Conservation (phyloP, 1,140 invertebrate genomes). For the Paramacrobiotus metropolitanus region DNA sequence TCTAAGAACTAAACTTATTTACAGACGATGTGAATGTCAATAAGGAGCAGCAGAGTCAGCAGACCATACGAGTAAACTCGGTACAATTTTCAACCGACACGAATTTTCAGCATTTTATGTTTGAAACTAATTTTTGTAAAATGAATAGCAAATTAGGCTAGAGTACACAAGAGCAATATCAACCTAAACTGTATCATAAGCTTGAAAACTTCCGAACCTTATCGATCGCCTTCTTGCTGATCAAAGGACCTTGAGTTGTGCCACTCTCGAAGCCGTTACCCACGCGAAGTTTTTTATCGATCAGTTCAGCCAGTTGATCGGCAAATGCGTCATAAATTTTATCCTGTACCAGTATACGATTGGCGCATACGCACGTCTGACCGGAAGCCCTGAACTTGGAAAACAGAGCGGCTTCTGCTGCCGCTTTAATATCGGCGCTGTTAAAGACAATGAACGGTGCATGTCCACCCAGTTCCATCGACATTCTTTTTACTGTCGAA, state of each 20-base stretch:
- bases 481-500: conserved; percentile 59
- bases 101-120: too few relatives aligned
- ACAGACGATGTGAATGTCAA: too few relatives aligned
- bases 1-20: conserved; percentile 11
- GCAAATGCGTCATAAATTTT: conserved; percentile 62
- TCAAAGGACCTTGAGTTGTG: conserved; percentile 65
- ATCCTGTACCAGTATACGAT: conserved; percentile 72
- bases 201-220: conserved; percentile 30
- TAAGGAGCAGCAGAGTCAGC: too few relatives aligned
- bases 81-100: too few relatives aligned
- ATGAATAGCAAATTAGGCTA: too few relatives aligned
- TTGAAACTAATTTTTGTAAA: too few relatives aligned
- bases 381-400: conserved; percentile 90
- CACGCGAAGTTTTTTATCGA: conserved; percentile 43
- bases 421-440: conserved; percentile 65
- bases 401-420: conserved; percentile 57
- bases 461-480: conserved; percentile 87
- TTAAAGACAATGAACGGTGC: conserved; percentile 93
- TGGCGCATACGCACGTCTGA: conserved; percentile 87
- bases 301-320: conserved; percentile 36
- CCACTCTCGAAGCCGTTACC: conserved; percentile 49
- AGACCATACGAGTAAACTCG: too few relatives aligned
- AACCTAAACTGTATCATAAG: too few relatives aligned
- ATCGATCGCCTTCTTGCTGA: conserved; percentile 58
- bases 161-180: too few relatives aligned